Base-by-base conservation (phyloP, 2,113 vertebrate species). In the Otus sunia region DNA sequence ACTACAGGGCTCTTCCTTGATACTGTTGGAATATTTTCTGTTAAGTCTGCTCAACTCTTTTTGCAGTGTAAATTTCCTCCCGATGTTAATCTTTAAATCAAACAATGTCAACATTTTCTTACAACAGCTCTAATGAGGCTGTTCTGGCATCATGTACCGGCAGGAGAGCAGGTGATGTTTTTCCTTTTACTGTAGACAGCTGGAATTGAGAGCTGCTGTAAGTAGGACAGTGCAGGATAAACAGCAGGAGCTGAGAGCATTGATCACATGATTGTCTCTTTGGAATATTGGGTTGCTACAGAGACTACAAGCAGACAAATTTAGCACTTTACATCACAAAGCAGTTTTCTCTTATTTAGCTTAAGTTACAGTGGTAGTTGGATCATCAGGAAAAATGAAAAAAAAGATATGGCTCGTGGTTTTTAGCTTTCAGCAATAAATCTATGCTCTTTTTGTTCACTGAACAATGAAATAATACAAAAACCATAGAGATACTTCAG, bases 221-320 rank as follows among this genome's bases (percentile, higher is more conserved):
- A 98, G 98, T 98, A 98, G 98, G 98, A 98, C 98, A 98, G 86
- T 86, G 95, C 86, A 83, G 98, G 98, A 98, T 99, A 98, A 98
- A 98, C 98, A 98, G 97, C 98, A 98, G 97, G 97, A 98, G 98
- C 97, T 97, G 98, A 98, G 98, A 98, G 98, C 98, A 98, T 98
- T 97, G 96, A 93, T 98, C 98, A 98, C 97, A 96, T 98, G 98
- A 98, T 97, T 92, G 88, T 92, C 92, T 87, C 98, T 98, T 97
- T 97, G 96, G 95, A 98, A 96, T 97, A 98, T 98, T 98, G 97
- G 95, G 97, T 98, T 98, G 97, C 98, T 82, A 96, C 95, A 98
- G 97, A 98, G 98, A 98, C 96, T 90, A 96, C 91, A 96, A 97
- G 95, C 98, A 98, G 97, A 97, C 98, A 98, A 98, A 98, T 98